Evolutionary conservation across 1,140 invertebrate species (phyloP).

Genomic region (Pseudoatta argentina): DNA sequence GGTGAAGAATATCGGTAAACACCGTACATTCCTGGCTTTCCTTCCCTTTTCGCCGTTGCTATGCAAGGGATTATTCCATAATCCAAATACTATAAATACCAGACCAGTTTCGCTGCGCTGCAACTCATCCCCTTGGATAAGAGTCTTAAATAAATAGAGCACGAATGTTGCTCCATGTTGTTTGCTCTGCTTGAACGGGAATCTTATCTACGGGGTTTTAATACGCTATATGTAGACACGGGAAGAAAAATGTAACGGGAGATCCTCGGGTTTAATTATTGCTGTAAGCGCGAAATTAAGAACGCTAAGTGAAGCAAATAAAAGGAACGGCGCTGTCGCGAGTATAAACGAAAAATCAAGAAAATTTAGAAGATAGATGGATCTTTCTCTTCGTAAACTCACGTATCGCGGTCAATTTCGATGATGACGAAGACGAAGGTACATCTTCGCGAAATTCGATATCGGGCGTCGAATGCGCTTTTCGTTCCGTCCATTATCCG

Average conservation of each 20-base stretch:
- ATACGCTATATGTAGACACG: conserved; percentile 23
- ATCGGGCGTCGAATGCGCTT: conserved; percentile 70
- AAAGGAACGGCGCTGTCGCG: conserved; percentile 21
- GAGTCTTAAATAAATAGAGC: conserved; percentile 80
- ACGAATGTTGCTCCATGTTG: conserved; percentile 74
- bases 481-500: conserved; percentile 73
- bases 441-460: conserved; percentile 70
- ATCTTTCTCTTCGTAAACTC: conserved; percentile 42
- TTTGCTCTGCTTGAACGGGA: conserved; percentile 63
- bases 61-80: conserved; percentile 81
- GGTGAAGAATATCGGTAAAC: conserved; percentile 83
- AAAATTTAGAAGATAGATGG: conserved; percentile 26
- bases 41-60: conserved; percentile 71
- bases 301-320: conserved; percentile 33
- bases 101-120: conserved; percentile 70
- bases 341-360: conserved; percentile 27
- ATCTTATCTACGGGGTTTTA: conserved; percentile 56
- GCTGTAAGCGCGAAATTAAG: conserved; percentile 42
- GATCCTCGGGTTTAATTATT: conserved; percentile 5
- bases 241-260: conserved; percentile 10
- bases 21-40: conserved; percentile 76
- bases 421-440: conserved; percentile 72
- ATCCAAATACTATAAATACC: conserved; percentile 85
- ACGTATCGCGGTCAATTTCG: conserved; percentile 70
- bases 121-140: conserved; percentile 72